Evolutionary conservation across 1,140 invertebrate species (phyloP).

Genomic region (Drusus annulatus): DNA sequence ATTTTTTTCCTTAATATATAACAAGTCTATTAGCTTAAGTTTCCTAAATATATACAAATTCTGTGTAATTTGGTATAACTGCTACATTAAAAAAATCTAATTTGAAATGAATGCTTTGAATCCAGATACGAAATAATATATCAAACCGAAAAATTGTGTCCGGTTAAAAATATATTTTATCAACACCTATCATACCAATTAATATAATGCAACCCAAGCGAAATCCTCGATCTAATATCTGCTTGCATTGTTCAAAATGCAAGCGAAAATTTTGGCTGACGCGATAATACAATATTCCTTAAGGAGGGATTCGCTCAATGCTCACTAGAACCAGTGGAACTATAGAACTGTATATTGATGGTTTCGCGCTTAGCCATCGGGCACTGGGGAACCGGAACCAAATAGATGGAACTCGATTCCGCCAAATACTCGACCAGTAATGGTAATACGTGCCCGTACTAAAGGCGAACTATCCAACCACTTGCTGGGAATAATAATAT

Average conservation of each 20-base stretch:
- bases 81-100: no score
- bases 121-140: no score
- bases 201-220: no score
- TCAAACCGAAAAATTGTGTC: no score
- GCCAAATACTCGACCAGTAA: conserved; percentile 12
- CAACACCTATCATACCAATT: no score
- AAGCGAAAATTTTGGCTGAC: conserved; percentile 1
- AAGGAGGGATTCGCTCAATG: background rate
- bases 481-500: background rate
- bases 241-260: background rate
- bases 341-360: background rate
- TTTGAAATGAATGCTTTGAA: no score
- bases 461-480: background rate
- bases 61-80: no score
- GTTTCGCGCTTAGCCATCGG: conserved; percentile 14
- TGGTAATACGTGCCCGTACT: conserved; percentile 24
- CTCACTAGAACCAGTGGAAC: background rate
- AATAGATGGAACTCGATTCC: conserved; percentile 30
- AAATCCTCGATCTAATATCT: background rate
- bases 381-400: background rate
- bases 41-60: no score
- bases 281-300: background rate
- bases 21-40: no score
- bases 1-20: no score
- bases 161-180: no score